These are phyloP conservation scores for Parapsyche elsis DNA, from an alignment of 1,140 invertebrate genomes.

Conservation along the genomic window DNA sequence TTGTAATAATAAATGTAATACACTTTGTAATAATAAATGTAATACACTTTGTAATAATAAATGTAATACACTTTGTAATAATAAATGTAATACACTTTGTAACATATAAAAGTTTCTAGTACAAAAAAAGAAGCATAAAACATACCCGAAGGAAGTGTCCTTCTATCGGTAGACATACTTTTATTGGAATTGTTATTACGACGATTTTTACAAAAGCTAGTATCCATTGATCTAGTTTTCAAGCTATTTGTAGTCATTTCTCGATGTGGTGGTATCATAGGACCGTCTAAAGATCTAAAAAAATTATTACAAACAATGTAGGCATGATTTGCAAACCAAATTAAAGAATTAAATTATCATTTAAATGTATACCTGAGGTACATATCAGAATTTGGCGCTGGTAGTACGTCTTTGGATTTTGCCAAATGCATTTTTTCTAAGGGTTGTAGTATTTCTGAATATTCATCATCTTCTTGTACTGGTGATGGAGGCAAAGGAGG, in stretches of 20 bases:
- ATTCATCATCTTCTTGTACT: conserved; percentile 80
- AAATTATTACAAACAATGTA: background rate
- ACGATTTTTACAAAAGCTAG: conserved; percentile 75
- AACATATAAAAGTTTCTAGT: background rate
- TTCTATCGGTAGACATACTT: conserved; percentile 71
- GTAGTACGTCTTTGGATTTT: conserved; percentile 68
- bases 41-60: no score
- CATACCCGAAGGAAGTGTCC: conserved; percentile 76
- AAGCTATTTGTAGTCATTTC: conserved; percentile 75
- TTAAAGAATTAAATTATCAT: background rate
- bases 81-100: background rate
- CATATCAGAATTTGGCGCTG: conserved; percentile 60
- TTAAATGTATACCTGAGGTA: conserved; percentile 58
- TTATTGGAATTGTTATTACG: conserved; percentile 69
- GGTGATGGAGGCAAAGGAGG: conserved; percentile 83
- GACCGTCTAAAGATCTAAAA: conserved; percentile 68
- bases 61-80: no score
- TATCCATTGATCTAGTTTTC: conserved; percentile 84
- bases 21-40: no score
- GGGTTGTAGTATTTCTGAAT: conserved; percentile 73
- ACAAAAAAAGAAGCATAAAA: background rate
- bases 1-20: no score
- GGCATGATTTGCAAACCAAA: background rate
- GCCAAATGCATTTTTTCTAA: conserved; percentile 62
- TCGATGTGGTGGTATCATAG: conserved; percentile 80